These are phyloP conservation scores for Macroramphosus scolopax DNA, from an alignment of 2,797 vertebrate genomes.

Conservation along the genomic window DNA sequence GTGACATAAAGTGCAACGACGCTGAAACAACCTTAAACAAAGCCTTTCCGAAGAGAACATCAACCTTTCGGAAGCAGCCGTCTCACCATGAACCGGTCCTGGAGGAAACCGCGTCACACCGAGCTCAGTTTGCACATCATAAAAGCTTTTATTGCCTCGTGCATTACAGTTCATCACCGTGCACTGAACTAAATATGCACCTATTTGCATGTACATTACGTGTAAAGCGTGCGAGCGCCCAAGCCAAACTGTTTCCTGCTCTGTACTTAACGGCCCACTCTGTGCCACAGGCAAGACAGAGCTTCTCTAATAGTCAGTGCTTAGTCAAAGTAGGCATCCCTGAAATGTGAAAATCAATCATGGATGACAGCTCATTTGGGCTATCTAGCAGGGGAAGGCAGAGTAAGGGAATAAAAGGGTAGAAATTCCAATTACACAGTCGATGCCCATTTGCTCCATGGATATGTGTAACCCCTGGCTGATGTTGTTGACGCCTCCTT, in stretches of 20 bases:
- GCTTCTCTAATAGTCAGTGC: constrained; percentile 60
- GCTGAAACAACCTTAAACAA: too few relatives aligned
- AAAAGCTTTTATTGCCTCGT: constrained; percentile 25
- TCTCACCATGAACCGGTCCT: constrained; percentile 14
- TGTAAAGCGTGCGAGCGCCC: constrained; percentile 30
- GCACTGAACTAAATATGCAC: constrained; percentile 30
- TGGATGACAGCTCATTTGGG: constrained; percentile 74
- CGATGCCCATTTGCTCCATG: constrained; percentile 56
- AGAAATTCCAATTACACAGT: constrained; percentile 72
- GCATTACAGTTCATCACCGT: constrained; percentile 24
- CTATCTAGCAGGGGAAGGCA: constrained; percentile 54
- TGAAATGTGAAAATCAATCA: constrained; percentile 77
- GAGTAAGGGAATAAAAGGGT: constrained; percentile 41
- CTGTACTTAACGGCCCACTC: constrained; percentile 45
- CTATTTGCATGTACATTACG: constrained; percentile 48
- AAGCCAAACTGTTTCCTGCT: constrained; percentile 30
- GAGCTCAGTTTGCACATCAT: constrained; percentile 20
- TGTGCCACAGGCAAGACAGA: constrained; percentile 43
- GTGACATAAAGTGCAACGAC: constrained; percentile 32
- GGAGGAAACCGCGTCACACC: constrained; percentile 3
- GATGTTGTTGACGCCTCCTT: constrained; percentile 48
- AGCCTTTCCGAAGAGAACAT: too few relatives aligned
- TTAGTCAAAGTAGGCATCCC: constrained; percentile 67
- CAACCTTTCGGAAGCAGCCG: constrained; percentile 12
- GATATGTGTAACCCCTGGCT: constrained; percentile 60